Percentiles rank a stretch among this genome's conserved stretches.
Evolutionary conservation across 2,888 invertebrate genomes (phyloP).

Genomic region (Mamestra brassicae): DNA sequence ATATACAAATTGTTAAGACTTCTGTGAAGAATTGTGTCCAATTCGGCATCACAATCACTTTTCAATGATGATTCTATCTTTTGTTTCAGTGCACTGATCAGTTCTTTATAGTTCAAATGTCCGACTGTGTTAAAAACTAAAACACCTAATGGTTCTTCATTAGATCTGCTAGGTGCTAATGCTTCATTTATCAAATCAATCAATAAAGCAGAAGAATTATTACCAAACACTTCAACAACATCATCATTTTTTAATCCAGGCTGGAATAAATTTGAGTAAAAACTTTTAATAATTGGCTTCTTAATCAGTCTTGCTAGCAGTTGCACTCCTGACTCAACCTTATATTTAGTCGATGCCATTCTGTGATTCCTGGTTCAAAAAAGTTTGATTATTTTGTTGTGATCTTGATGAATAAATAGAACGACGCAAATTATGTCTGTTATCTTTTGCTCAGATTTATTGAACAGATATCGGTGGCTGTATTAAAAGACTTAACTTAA

Average conservation of each 20-base stretch:
- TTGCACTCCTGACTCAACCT: slow-evolving; percentile 91
- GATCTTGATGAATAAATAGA: too few relatives aligned
- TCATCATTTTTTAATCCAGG: slow-evolving; percentile 77
- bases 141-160: slow-evolving; percentile 77
- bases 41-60: slow-evolving; percentile 7
- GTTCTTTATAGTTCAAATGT: slow-evolving; percentile 76
- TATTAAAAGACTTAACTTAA: too few relatives aligned
- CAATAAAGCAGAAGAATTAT: slow-evolving; percentile 73
- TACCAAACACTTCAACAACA: slow-evolving; percentile 81
- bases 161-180: slow-evolving; percentile 72
- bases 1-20: slow-evolving; percentile 76
- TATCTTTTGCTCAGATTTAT: too few relatives aligned
- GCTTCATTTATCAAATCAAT: slow-evolving; percentile 81
- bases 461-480: too few relatives aligned
- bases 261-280: slow-evolving; percentile 88
- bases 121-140: slow-evolving; percentile 86
- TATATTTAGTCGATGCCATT: slow-evolving; percentile 70
- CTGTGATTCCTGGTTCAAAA: background rate
- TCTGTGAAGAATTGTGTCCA: slow-evolving; percentile 60
- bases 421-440: too few relatives aligned
- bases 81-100: slow-evolving; percentile 69
- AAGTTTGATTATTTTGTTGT: too few relatives aligned
- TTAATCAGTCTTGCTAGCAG: slow-evolving; percentile 88
- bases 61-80: slow-evolving; percentile 33
- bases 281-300: slow-evolving; percentile 81